Base-by-base conservation (phyloP, 2,888 invertebrate species). In the Cerceris rybyensis region DNA sequence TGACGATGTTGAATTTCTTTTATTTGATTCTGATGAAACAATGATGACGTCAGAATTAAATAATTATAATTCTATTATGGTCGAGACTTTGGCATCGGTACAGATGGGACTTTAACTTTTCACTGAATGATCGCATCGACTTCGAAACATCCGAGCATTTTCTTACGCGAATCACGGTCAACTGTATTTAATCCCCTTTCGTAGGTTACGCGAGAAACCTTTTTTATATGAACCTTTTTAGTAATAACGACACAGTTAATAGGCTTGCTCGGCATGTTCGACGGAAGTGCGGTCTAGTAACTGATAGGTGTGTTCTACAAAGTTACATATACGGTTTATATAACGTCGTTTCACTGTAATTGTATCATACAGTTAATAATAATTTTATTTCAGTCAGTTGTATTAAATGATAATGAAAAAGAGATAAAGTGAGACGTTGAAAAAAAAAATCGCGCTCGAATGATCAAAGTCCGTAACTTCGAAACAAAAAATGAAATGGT, bases 301-400 rank as follows among this genome's bases (percentile, higher is more conserved):
- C 69, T 71, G 66, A 63, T 82, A 72, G 72, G 75, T 72, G 61
- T 70, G 70, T 82, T 82, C 74, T 59, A 72, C 61, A 52, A 82
- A 72, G 63, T 72, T 80, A 76, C 66, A 75, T 63, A 70, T 55
- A 65, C 77, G 69, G 59, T 82, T 82, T 74, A 59, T 71, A 75
- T 60, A 75, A 70, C 60, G 46, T 54, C 65, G 61, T 61, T 76
- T 67, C 60, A 68, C 52, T 78, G 59, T 78, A 72, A 67, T 55
- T 67, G 52, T 75, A 73, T 52, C 68, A 69, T 73, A 63, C 63
- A 71, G 57, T 70, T 65, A 74, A 64, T 73, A 75, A 75, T 75
- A 39, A 82, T 81, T 79, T 82, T 80, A 81, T 82, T 85, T 82
- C 82, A 85, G 74, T 78, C 74, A 81, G 64, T 70, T 58, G 54